Conservation (phyloP, 2,888 invertebrate species). For the Meiosimyza decipiens region DNA sequence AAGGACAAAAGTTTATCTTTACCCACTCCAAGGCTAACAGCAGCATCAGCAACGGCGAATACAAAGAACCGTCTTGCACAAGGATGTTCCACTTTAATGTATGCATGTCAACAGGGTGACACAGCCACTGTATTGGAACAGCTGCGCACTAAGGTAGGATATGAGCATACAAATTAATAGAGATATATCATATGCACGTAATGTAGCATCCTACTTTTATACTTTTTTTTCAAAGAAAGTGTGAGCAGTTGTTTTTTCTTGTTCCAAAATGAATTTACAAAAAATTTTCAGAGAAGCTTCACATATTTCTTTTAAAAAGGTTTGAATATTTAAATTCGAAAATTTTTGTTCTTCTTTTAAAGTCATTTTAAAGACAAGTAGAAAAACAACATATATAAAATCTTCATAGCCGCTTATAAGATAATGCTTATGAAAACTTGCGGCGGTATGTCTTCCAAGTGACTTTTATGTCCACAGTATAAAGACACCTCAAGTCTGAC, state of each 20-base stretch:
- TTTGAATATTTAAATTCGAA: too few relatives aligned
- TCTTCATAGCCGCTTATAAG: too few relatives aligned
- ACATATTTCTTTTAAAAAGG: too few relatives aligned
- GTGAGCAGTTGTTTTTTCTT: background rate
- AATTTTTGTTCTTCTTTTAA: too few relatives aligned
- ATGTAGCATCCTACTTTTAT: background rate
- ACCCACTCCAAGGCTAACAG: constrained; percentile 20
- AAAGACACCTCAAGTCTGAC: too few relatives aligned
- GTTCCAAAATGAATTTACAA: background rate
- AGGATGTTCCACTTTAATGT: constrained; percentile 89
- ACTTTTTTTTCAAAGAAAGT: background rate
- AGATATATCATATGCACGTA: too few relatives aligned
- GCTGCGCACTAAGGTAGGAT: constrained; percentile 78
- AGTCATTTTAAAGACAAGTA: too few relatives aligned
- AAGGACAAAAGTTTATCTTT: background rate
- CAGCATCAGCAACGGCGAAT: constrained; percentile 30
- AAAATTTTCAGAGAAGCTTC: too few relatives aligned
- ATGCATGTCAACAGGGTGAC: constrained; percentile 90
- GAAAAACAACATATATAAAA: too few relatives aligned
- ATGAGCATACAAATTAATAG: background rate
- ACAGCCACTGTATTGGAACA: constrained; percentile 80
- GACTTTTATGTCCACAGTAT: too few relatives aligned
- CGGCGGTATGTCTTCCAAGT: too few relatives aligned
- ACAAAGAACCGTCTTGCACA: constrained; percentile 68
- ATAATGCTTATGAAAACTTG: too few relatives aligned